Conservation (phyloP, 2,113 vertebrate genomes). For the Mormyrus iriodes region DNA sequence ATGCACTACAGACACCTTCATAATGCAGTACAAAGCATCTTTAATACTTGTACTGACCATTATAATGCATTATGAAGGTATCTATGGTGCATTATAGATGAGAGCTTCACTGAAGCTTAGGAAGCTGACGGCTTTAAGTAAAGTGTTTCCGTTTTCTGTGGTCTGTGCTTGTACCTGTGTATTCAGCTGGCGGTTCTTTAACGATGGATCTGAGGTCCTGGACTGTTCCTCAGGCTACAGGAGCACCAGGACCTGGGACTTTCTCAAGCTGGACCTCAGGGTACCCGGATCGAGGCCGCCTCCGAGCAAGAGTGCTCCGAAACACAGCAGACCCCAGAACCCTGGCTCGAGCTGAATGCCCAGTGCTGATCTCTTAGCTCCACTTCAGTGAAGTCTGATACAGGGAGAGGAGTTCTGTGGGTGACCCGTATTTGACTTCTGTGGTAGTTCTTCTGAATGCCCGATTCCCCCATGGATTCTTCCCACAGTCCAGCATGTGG, state of each 20-base stretch:
- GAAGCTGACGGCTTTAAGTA: not conserved
- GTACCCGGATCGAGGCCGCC: not conserved
- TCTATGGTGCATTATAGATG: not conserved
- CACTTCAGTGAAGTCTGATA: not conserved
- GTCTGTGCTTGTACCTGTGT: not conserved
- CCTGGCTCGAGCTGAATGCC: not conserved
- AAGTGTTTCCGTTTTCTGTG: not conserved
- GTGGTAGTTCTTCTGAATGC: not conserved
- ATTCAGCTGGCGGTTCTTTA: not conserved
- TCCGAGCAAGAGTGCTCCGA: not conserved
- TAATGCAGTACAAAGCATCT: too few relatives aligned
- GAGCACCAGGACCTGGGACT: not conserved
- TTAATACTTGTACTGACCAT: not conserved
- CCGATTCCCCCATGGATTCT: not conserved
- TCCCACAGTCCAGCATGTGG: not conserved
- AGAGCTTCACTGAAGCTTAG: not conserved
- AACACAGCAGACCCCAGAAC: not conserved
- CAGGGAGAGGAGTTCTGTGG: not conserved
- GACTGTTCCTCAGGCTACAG: not conserved
- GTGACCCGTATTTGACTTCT: not conserved
- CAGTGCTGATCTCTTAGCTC: not conserved
- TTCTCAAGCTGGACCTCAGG: not conserved
- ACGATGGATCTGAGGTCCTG: not conserved
- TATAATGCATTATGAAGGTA: not conserved
- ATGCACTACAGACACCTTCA: not conserved